These are phyloP conservation scores for Zonotrichia leucophrys DNA, from an alignment of 2,113 vertebrate species.

Conservation along the genomic window DNA sequence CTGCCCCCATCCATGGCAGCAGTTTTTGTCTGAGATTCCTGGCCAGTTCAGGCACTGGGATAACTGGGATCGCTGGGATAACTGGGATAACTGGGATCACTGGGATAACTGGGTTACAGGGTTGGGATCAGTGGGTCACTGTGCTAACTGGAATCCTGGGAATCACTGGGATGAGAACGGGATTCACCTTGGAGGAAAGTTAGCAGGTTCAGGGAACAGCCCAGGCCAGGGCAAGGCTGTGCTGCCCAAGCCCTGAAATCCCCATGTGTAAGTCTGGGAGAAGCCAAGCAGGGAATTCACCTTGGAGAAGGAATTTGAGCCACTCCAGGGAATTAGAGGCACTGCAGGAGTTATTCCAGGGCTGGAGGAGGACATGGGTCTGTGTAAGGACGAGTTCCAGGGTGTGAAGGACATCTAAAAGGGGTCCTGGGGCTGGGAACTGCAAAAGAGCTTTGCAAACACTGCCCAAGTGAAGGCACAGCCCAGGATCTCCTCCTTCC, in stretches of 20 bases:
- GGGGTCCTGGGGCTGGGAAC: neutral
- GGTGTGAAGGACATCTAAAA: neutral
- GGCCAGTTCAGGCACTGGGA: too few species aligned
- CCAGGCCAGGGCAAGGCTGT: neutral
- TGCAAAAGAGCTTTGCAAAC: neutral
- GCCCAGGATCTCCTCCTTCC: neutral
- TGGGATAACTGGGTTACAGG: too few species aligned
- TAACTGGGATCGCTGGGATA: too few species aligned
- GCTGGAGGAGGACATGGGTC: too few species aligned
- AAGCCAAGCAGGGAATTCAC: neutral
- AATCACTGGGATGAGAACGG: too few species aligned
- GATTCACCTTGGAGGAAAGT: too few species aligned
- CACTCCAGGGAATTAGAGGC: neutral
- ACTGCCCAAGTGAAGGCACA: neutral
- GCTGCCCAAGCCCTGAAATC: neutral
- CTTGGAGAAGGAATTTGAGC: neutral
- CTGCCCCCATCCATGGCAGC: neutral
- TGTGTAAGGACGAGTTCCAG: rapidly evolving
- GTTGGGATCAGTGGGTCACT: too few species aligned
- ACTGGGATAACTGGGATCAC: too few species aligned
- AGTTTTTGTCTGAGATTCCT: neutral
- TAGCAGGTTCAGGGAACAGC: neutral
- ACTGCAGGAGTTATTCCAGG: neutral
- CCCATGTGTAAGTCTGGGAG: neutral
- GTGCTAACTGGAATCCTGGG: too few species aligned